A percentile compares a stretch with the other conserved stretches of the same genome.
Evolutionary conservation across 2,113 vertebrate genomes (phyloP).

Genomic region (Gopherus evgoodei): DNA sequence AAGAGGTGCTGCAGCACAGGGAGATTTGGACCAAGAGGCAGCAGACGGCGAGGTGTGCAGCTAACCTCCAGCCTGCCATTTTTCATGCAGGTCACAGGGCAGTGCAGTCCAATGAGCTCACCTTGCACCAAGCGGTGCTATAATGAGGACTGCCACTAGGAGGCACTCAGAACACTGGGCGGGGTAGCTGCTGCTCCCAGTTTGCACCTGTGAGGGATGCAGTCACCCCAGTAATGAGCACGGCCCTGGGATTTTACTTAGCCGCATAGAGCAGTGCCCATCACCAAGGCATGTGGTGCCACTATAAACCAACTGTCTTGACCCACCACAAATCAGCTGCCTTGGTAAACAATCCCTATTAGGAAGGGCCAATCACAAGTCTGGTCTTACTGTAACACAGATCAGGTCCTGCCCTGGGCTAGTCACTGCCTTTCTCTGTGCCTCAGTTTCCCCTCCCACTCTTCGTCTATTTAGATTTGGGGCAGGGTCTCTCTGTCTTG

Average conservation of each 20-base stretch:
- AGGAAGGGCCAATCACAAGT: background rate
- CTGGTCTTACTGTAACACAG: background rate
- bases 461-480: background rate
- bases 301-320: background rate
- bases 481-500: background rate
- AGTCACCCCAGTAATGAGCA: no score
- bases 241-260: background rate
- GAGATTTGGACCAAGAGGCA: no score
- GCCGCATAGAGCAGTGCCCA: no score
- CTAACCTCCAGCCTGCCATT: background rate
- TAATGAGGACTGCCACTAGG: background rate
- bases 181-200: background rate
- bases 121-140: background rate
- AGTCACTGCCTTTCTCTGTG: background rate
- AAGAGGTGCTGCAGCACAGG: background rate
- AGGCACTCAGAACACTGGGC: no score
- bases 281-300: background rate
- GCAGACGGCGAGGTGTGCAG: background rate
- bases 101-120: background rate
- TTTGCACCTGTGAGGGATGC: background rate
- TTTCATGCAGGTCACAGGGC: background rate
- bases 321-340: background rate
- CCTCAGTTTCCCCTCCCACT: background rate
- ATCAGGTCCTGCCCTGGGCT: background rate
- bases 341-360: background rate